Evolutionary conservation across 2,113 vertebrate species (phyloP).

Genomic region (Gobio gobio): DNA sequence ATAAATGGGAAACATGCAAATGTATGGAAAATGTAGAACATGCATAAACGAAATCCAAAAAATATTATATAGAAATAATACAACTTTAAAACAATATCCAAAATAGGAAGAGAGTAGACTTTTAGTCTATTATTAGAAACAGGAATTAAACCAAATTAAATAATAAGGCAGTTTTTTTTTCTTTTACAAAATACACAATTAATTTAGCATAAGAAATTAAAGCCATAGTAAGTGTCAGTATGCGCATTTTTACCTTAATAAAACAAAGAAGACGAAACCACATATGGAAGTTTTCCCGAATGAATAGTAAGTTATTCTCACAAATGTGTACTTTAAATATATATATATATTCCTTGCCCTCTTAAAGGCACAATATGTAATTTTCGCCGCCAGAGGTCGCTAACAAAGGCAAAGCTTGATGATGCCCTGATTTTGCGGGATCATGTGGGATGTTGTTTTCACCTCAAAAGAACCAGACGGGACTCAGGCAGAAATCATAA

Average conservation of each 20-base stretch:
- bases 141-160: background rate
- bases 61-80: background rate
- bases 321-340: background rate
- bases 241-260: too few species aligned
- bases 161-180: too few species aligned
- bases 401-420: too few species aligned
- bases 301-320: background rate
- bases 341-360: background rate
- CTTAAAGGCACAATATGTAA: background rate
- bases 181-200: too few species aligned
- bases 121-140: background rate
- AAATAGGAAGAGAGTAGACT: background rate
- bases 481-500: too few species aligned
- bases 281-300: too few species aligned
- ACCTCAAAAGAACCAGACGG: too few species aligned
- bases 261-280: too few species aligned
- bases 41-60: background rate
- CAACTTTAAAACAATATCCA: background rate
- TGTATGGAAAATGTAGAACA: background rate
- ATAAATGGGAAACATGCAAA: background rate
- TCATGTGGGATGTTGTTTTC: too few species aligned
- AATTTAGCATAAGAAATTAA: background rate
- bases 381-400: too few species aligned
- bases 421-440: too few species aligned
- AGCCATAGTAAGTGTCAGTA: background rate